phyloP scores from a whole-genome alignment of 2,797 vertebrate species.

The Taenioides sp. region DNA sequence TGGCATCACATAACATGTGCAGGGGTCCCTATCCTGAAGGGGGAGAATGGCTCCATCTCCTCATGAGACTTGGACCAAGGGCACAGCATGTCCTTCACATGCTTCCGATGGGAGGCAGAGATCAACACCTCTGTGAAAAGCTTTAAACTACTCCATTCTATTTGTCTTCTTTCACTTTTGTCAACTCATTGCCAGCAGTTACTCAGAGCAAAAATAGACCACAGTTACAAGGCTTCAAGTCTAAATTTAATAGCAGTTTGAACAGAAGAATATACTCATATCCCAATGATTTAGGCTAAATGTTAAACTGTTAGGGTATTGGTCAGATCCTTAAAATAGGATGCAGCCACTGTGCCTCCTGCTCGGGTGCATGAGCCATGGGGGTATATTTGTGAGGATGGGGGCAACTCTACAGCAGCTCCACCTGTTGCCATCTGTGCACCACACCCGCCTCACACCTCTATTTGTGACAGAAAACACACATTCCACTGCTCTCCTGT shows the following conservation, averaged over 20 bases:
- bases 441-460: slow-evolving; percentile 36
- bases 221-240: neutral
- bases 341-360: slow-evolving; percentile 52
- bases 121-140: slow-evolving; percentile 59
- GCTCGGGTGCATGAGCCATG: slow-evolving; percentile 72
- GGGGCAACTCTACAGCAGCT: slow-evolving; percentile 55
- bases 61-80: slow-evolving; percentile 57
- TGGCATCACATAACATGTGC: slow-evolving; percentile 46
- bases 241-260: neutral
- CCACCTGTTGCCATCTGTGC: slow-evolving; percentile 73
- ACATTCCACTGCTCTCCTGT: neutral
- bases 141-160: slow-evolving; percentile 26
- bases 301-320: slow-evolving; percentile 41
- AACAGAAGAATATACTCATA: slow-evolving; percentile 7
- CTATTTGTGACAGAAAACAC: slow-evolving; percentile 1
- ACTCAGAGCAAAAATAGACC: slow-evolving; percentile 4
- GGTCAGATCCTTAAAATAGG: slow-evolving; percentile 68
- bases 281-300: slow-evolving; percentile 5
- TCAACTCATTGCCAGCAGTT: slow-evolving; percentile 1
- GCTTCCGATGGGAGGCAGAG: slow-evolving; percentile 50
- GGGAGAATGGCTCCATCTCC: slow-evolving; percentile 25
- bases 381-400: slow-evolving; percentile 75
- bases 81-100: slow-evolving; percentile 44
- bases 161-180: slow-evolving; percentile 10
- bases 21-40: slow-evolving; percentile 56